Evolutionary conservation across 2,797 vertebrate genomes (phyloP).

Genomic region (Sebastes nivosus): DNA sequence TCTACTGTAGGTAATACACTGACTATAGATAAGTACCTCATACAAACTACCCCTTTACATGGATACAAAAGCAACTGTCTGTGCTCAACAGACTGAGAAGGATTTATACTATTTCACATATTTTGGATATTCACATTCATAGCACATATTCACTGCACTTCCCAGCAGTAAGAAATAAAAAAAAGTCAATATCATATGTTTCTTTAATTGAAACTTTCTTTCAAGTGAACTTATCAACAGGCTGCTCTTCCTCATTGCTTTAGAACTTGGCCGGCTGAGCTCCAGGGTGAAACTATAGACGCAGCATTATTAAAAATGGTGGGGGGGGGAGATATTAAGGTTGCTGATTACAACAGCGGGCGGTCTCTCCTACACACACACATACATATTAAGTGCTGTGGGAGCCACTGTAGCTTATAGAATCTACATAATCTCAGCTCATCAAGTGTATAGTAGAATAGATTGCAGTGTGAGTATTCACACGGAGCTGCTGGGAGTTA

Average conservation of each 20-base stretch:
- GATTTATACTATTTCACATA: neutral
- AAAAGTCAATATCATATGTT: conserved; percentile 4
- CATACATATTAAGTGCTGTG: conserved; percentile 11
- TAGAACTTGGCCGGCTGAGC: conserved; percentile 37
- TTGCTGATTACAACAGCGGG: conserved; percentile 55
- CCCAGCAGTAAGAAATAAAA: neutral
- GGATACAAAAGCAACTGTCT: neutral
- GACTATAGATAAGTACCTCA: too few species aligned
- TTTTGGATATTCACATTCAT: neutral
- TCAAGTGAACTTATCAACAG: conserved; percentile 34
- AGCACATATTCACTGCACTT: neutral
- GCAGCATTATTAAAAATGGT: conserved; percentile 48
- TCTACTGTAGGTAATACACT: too few species aligned
- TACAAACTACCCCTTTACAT: too few species aligned
- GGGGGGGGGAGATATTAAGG: conserved; percentile 28
- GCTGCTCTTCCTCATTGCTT: conserved; percentile 24
- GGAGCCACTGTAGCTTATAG: conserved; percentile 41
- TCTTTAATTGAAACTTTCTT: conserved; percentile 29
- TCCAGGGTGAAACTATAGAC: conserved; percentile 43
- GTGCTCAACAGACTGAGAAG: neutral
- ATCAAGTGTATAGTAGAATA: conserved; percentile 23
- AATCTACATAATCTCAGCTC: conserved; percentile 20
- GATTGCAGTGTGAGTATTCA: conserved; percentile 12
- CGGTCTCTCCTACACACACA: conserved; percentile 1
- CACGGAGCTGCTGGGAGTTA: neutral